Evolutionary conservation across 2,113 vertebrate genomes (phyloP), one percentile per base, ranked within the genome.

Genomic region (Pyrgilauda ruficollis): DNA sequence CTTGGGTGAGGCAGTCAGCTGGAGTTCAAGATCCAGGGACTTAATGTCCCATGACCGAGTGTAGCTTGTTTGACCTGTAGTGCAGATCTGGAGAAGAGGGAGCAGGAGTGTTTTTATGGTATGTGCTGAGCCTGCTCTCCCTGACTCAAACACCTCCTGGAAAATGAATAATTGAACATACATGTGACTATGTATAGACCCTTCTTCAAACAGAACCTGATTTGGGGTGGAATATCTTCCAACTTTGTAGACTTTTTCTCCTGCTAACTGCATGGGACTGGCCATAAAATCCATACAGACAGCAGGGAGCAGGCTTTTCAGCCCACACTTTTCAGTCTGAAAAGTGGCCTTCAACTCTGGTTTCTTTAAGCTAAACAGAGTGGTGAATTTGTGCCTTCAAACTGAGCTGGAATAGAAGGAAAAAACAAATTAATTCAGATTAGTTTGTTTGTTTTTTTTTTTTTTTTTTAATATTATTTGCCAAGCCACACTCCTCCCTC

Each of bases 51-150:
- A 90, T 94, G 95, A 94, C 95, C 78, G 94, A 96, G 56, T 10
- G 69, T 35, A 92, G 88, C 92, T 95, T 59, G 92, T 86, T 90
- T 94, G 95, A 96, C 92, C 92, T 89, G 90, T 87, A 81, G 49
- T 35, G 78, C 89, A 64, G 79, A 84, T 90, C 88, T 72, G 17
- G 41, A 75, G 83, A 58, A 56, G 61, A 87, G 86, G 85, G 90
- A 96, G 90, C 93, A 91, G 52, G 87, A 94, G 75, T 84, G 75
- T 96, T 92, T 88, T 86, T 86, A 93, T 78, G 88, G 90, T 94
- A 94, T 93, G 83, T 96, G 95, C 94, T 96, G 96, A 96, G 92
- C 92, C 93, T 93, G 90, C 94, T 96, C 73, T 96, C 87, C 87
- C 93, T 92, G 77, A 83, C 83, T 95, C 74, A 72, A 64, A 87